A percentile compares a stretch with the other conserved stretches of the same genome.
Conservation (phyloP, 1,140 invertebrate species). For the Trichoplusia ni region DNA sequence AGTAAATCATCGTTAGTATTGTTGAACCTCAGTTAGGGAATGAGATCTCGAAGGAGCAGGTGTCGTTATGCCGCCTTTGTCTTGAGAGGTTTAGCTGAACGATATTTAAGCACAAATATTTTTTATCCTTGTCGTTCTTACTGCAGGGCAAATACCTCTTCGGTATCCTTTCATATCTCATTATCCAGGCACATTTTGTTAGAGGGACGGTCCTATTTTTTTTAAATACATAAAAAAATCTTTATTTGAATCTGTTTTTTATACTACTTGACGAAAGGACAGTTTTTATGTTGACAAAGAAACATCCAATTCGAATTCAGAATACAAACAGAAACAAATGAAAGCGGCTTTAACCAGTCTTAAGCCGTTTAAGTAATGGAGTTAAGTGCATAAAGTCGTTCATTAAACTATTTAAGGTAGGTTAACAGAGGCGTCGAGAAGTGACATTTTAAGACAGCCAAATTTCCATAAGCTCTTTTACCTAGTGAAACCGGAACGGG, state of each 20-base stretch:
- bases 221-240: no score
- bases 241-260: no score
- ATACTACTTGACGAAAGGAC: no score
- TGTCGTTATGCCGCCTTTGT: neutral
- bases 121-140: no score
- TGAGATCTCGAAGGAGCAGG: constrained; percentile 5
- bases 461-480: constrained; percentile 30
- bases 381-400: neutral
- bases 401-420: constrained; percentile 2
- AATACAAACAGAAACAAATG: no score
- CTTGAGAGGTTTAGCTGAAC: constrained; percentile 1
- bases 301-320: neutral
- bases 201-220: no score
- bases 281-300: neutral
- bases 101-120: no score
- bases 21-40: neutral
- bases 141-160: no score
- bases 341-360: no score
- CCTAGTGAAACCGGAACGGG: constrained; percentile 16
- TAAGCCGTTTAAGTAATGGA: neutral
- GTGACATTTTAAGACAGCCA: constrained; percentile 21
- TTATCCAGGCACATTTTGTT: no score
- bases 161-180: no score
- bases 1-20: constrained; percentile 8
- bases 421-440: neutral